Conservation (phyloP, 2,888 invertebrate species). For the Tetheella fluctuosa region DNA sequence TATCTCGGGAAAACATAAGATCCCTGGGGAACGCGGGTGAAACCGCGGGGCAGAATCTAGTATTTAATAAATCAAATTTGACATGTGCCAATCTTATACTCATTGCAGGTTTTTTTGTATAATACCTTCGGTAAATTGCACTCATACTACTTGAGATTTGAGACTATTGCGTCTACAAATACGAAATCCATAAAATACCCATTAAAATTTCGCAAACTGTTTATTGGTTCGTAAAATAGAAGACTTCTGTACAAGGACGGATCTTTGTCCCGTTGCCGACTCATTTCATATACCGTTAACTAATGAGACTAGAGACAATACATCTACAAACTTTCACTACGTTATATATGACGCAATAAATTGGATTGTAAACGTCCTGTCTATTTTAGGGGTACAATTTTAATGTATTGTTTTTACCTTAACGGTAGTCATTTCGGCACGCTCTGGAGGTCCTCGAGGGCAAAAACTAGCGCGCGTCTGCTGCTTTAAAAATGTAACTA, state of each 20-base stretch:
- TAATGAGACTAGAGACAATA: conserved; percentile 59
- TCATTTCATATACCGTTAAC: conserved; percentile 74
- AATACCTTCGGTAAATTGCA: too few species aligned
- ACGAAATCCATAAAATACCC: conserved; percentile 44
- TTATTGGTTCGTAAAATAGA: conserved; percentile 63
- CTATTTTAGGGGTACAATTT: conserved; percentile 55
- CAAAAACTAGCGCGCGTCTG: conserved; percentile 71
- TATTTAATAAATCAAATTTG: too few species aligned
- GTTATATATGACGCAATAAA: conserved; percentile 80
- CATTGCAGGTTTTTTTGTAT: too few species aligned
- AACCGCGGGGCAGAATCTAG: too few species aligned
- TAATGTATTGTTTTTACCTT: conserved; percentile 68
- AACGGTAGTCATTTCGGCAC: conserved; percentile 72
- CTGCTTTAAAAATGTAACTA: conserved; percentile 62
- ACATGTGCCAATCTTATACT: too few species aligned
- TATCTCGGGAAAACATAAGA: too few species aligned
- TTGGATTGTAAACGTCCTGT: conserved; percentile 55
- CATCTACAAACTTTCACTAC: conserved; percentile 75
- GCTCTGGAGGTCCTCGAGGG: conserved; percentile 58
- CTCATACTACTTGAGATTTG: not conserved
- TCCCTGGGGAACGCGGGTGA: too few species aligned
- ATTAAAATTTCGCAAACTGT: conserved; percentile 70
- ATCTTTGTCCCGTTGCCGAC: conserved; percentile 53
- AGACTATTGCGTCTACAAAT: conserved; percentile 39
- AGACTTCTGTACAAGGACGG: conserved; percentile 69